Evolutionary conservation across 2,113 vertebrate species (phyloP).

Genomic region (Siniperca chuatsi): DNA sequence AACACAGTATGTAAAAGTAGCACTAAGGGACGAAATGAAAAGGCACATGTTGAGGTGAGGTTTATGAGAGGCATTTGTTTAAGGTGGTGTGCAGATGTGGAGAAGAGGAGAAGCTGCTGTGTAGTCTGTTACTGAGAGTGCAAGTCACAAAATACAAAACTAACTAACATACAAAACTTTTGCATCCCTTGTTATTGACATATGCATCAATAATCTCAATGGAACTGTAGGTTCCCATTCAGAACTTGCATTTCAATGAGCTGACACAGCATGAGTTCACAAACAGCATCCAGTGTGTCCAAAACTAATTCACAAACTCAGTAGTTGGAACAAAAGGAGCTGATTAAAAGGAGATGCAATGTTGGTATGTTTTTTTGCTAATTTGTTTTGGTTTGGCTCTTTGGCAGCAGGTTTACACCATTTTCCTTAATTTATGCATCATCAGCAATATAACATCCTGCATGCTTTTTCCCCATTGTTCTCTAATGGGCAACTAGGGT

Average conservation of each 20-base stretch:
- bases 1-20: no score
- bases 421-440: conserved; percentile 39
- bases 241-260: conserved; percentile 24
- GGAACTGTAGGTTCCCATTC: background rate
- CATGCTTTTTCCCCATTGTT: conserved; percentile 22
- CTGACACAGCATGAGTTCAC: conserved; percentile 3
- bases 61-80: no score
- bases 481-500: conserved; percentile 13
- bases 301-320: conserved; percentile 6
- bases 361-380: background rate
- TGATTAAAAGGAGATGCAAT: conserved; percentile 13
- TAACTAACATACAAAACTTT: background rate
- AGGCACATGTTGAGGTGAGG: no score
- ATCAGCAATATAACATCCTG: conserved; percentile 36
- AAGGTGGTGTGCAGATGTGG: no score
- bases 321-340: conserved; percentile 40
- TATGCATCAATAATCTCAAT: background rate
- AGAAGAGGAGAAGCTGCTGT: no score
- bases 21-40: no score
- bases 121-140: background rate
- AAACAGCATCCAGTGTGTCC: conserved; percentile 8
- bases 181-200: background rate
- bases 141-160: background rate
- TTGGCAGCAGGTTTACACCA: background rate
- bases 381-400: conserved; percentile 23